Evolutionary conservation across 2,888 invertebrate species (phyloP).

Genomic region (Drosophila lacicola): DNA sequence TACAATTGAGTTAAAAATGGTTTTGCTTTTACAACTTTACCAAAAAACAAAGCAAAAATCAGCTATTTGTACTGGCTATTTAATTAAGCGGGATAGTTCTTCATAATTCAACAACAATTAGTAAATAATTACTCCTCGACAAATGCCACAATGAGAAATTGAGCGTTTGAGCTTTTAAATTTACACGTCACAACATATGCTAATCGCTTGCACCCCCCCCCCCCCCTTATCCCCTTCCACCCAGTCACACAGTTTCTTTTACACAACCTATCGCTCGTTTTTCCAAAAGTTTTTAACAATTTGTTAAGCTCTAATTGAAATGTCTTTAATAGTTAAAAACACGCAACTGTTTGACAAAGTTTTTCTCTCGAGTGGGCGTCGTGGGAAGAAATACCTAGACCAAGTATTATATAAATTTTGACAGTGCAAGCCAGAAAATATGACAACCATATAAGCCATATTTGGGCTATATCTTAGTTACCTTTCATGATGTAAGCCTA

Average conservation of each 20-base stretch:
- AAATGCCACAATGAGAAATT: conserved; percentile 56
- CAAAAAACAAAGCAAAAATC: conserved; percentile 38
- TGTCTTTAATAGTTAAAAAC: conserved; percentile 53
- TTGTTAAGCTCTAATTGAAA: conserved; percentile 54
- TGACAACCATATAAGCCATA: conserved; percentile 19
- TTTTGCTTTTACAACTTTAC: conserved; percentile 22
- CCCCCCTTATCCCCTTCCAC: neutral
- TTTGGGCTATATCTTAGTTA: conserved; percentile 23
- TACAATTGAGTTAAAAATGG: conserved; percentile 23
- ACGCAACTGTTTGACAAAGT: conserved; percentile 46
- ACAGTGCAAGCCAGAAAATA: conserved; percentile 19
- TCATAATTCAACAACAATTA: conserved; percentile 76
- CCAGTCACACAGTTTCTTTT: neutral
- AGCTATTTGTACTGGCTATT: conserved; percentile 59
- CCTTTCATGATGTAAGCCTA: conserved; percentile 55
- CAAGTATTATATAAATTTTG: conserved; percentile 27
- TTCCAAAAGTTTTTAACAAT: conserved; percentile 40
- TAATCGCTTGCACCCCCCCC: conserved; percentile 4
- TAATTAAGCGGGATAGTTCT: conserved; percentile 69
- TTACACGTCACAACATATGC: conserved; percentile 50
- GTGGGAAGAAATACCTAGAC: conserved; percentile 39
- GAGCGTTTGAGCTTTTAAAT: conserved; percentile 38
- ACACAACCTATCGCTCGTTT: neutral
- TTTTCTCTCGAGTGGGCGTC: conserved; percentile 27
- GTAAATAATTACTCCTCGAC: conserved; percentile 73